Percentiles rank a stretch among this genome's conserved stretches.
These are phyloP conservation scores for Scrobipalpa costella DNA, from an alignment of 2,888 invertebrate genomes.

Conservation along the genomic window DNA sequence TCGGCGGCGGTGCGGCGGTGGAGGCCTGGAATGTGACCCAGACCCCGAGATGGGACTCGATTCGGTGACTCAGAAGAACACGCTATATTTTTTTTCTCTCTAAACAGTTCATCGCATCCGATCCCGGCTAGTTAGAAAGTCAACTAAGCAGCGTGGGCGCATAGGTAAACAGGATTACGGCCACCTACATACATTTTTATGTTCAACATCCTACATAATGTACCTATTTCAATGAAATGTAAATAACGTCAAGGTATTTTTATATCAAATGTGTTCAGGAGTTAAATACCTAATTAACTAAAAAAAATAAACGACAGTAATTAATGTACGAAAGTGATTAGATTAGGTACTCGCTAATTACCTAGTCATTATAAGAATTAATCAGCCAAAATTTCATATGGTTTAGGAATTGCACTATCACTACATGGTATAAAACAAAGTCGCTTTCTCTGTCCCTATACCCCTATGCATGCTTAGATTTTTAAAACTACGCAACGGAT, in stretches of 20 bases:
- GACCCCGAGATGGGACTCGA: constrained; percentile 62
- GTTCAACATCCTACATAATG: constrained; percentile 47
- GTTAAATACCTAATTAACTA: background rate
- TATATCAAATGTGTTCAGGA: background rate
- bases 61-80: constrained; percentile 67
- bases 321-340: background rate
- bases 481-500: too few species aligned
- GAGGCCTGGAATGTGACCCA: constrained; percentile 75
- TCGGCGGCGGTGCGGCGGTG: constrained; percentile 43
- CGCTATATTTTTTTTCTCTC: constrained; percentile 37
- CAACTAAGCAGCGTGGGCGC: constrained; percentile 58
- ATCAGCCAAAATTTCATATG: background rate
- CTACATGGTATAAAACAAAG: too few species aligned
- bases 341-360: background rate
- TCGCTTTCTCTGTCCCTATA: too few species aligned
- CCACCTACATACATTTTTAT: constrained; percentile 52
- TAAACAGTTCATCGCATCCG: constrained; percentile 43
- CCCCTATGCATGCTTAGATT: too few species aligned
- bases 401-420: too few species aligned
- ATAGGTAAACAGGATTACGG: constrained; percentile 64
- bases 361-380: background rate
- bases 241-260: constrained; percentile 26
- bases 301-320: too few species aligned
- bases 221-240: constrained; percentile 32
- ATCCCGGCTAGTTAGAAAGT: constrained; percentile 68